Percentiles rank a stretch among this genome's conserved stretches.
Evolutionary conservation across 2,113 vertebrate genomes (phyloP).

Genomic region (Labrus mixtus): DNA sequence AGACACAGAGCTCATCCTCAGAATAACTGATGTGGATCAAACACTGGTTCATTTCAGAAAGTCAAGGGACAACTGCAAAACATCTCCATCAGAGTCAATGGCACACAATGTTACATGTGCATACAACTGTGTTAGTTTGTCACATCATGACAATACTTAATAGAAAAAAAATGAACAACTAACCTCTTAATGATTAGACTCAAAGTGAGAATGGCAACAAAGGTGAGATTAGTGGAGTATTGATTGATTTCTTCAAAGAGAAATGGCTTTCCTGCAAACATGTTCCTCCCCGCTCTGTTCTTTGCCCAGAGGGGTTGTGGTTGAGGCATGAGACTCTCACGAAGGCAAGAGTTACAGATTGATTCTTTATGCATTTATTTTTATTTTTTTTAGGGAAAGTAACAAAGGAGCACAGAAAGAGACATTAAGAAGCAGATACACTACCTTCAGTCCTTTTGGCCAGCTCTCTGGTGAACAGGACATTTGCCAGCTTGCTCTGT

Average conservation of each 20-base stretch:
- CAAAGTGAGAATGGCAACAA: neutral
- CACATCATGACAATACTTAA: too few species aligned
- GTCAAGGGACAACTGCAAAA: too few species aligned
- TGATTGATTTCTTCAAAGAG: neutral
- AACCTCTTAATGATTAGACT: neutral
- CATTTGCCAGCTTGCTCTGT: slow-evolving; percentile 84
- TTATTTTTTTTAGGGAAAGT: too few species aligned
- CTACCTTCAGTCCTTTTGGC: slow-evolving; percentile 77
- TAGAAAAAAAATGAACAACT: too few species aligned
- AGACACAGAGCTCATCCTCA: too few species aligned
- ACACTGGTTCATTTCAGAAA: too few species aligned
- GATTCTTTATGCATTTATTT: slow-evolving; percentile 38
- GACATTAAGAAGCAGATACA: slow-evolving; percentile 4
- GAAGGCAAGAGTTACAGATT: slow-evolving; percentile 35
- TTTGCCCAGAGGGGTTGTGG: slow-evolving; percentile 51
- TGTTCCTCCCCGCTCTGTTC: slow-evolving; percentile 21
- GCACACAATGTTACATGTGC: neutral
- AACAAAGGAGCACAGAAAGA: slow-evolving; percentile 16
- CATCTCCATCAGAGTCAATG: neutral
- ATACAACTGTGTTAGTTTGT: neutral
- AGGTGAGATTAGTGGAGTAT: neutral
- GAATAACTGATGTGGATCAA: too few species aligned
- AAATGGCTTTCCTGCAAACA: slow-evolving; percentile 9
- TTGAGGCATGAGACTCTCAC: slow-evolving; percentile 73
- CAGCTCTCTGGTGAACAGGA: slow-evolving; percentile 82